Percentiles rank a stretch among this genome's conserved stretches.
These are phyloP conservation scores for Latrodectus hesperus DNA, from an alignment of 2,888 invertebrate species.

Conservation along the genomic window DNA sequence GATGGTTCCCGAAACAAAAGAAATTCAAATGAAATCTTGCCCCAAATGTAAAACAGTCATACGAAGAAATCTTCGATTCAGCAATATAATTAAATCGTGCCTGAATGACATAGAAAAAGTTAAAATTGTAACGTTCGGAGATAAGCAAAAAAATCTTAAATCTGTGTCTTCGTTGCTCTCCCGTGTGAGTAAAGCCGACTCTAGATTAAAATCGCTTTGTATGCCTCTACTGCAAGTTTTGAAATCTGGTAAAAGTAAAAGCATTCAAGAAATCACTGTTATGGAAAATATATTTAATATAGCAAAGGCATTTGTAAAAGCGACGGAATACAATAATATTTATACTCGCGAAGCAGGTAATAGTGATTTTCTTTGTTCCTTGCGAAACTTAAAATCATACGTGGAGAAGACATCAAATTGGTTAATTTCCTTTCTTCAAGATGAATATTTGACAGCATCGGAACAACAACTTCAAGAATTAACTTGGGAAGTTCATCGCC, in stretches of 20 bases:
- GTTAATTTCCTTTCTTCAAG: conserved; percentile 24
- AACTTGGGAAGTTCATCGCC: conserved; percentile 54
- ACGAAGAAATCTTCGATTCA: conserved; percentile 79
- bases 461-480: conserved; percentile 52
- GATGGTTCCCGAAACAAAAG: conserved; percentile 24
- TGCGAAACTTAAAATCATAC: background rate
- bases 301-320: background rate
- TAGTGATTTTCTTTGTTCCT: background rate
- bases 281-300: conserved; percentile 43
- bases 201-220: background rate
- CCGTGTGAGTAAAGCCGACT: background rate
- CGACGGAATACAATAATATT: background rate
- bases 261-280: conserved; percentile 31
- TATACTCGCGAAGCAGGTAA: background rate
- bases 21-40: conserved; percentile 65
- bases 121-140: conserved; percentile 72
- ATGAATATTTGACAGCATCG: conserved; percentile 51
- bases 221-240: conserved; percentile 2
- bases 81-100: conserved; percentile 77
- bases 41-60: conserved; percentile 75
- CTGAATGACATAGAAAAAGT: conserved; percentile 74
- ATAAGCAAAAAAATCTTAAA: conserved; percentile 21
- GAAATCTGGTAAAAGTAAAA: conserved; percentile 14
- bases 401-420: background rate
- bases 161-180: background rate